Evolutionary conservation across 2,888 invertebrate genomes (phyloP).

Genomic region (Lepetodrilus schrolli): DNA sequence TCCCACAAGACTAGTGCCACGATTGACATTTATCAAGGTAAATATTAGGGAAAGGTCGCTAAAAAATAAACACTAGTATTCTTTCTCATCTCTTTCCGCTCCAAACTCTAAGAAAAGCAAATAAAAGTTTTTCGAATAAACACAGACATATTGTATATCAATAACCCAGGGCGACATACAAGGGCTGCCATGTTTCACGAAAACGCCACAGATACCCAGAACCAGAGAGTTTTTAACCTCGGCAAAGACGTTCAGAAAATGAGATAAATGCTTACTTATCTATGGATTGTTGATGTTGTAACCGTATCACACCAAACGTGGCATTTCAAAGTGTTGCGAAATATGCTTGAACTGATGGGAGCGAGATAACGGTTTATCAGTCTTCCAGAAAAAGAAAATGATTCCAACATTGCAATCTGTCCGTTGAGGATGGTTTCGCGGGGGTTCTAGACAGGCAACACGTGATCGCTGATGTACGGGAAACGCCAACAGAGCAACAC

Average conservation of each 20-base stretch:
- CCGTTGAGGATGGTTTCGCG: neutral
- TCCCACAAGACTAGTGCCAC: neutral
- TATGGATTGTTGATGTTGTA: conserved; percentile 6
- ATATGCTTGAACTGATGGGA: conserved; percentile 7
- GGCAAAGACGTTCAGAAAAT: neutral
- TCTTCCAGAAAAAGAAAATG: conserved; percentile 4
- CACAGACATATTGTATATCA: conserved; percentile 20
- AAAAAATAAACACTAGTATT: conserved; percentile 6
- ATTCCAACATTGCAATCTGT: conserved; percentile 13
- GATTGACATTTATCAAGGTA: conserved; percentile 13
- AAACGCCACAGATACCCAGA: neutral
- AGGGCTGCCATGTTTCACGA: neutral
- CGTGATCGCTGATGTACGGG: neutral
- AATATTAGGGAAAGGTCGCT: conserved; percentile 18
- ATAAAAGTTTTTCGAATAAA: conserved; percentile 11
- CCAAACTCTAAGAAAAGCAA: neutral
- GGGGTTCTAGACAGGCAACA: neutral
- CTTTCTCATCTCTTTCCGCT: conserved; percentile 14
- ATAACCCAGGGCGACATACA: conserved; percentile 8
- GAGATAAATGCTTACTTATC: conserved; percentile 23
- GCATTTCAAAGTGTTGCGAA: conserved; percentile 25
- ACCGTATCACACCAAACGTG: neutral
- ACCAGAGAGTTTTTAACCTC: neutral
- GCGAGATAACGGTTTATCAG: conserved; percentile 14
- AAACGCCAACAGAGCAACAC: neutral